Evolutionary conservation across 1,140 invertebrate genomes (phyloP).

Genomic region (Cydia pomonella): DNA sequence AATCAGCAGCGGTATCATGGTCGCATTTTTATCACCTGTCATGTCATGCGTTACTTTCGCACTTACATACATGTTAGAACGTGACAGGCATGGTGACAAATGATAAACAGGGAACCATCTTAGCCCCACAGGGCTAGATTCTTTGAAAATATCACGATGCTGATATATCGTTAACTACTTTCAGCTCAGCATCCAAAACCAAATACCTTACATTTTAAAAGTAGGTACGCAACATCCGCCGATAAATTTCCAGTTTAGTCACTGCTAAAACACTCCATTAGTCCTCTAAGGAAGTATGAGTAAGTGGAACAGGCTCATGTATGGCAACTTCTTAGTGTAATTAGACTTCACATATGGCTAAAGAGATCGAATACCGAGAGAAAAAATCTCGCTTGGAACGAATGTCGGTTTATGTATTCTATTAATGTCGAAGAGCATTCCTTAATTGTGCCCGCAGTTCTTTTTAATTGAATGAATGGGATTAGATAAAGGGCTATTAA

Average conservation of each 20-base stretch:
- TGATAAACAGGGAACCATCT: no score
- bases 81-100: no score
- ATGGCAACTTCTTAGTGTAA: constrained; percentile 28
- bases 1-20: no score
- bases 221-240: neutral
- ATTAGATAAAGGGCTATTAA: constrained; percentile 30
- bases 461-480: constrained; percentile 22
- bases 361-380: constrained; percentile 21
- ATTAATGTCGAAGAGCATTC: neutral
- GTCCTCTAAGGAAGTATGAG: constrained; percentile 1
- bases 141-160: no score
- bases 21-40: no score
- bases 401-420: constrained; percentile 5
- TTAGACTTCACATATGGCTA: constrained; percentile 14
- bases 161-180: no score
- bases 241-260: neutral
- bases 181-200: no score
- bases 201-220: neutral
- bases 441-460: constrained; percentile 29
- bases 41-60: no score
- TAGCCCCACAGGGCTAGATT: neutral
- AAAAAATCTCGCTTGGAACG: constrained; percentile 15
- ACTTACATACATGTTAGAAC: no score
- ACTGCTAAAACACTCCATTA: constrained; percentile 7
- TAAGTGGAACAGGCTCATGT: constrained; percentile 8